phyloP scores from a whole-genome alignment of 2,888 invertebrate species.

The Thereva unica region DNA sequence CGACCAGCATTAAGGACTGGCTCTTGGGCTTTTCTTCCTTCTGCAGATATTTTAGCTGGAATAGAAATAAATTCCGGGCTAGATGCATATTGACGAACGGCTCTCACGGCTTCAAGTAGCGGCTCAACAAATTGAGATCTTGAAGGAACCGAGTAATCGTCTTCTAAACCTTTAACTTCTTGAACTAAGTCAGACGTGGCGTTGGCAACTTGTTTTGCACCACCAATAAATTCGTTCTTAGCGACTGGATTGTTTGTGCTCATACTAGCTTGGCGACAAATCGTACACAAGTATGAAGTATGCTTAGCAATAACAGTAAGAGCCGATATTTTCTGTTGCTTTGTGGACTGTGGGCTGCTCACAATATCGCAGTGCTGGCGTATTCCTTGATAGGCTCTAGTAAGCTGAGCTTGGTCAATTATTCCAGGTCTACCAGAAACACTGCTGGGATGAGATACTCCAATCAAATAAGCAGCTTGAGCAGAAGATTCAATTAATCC shows the following conservation, averaged over 20 bases:
- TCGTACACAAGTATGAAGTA: constrained; percentile 93
- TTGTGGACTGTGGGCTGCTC: constrained; percentile 70
- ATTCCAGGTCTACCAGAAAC: constrained; percentile 86
- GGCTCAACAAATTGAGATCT: constrained; percentile 80
- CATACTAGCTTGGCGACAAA: constrained; percentile 90
- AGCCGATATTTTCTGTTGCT: constrained; percentile 85
- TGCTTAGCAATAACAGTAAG: constrained; percentile 95
- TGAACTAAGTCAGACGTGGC: constrained; percentile 93
- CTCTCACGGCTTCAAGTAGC: constrained; percentile 86
- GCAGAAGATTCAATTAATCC: constrained; percentile 91
- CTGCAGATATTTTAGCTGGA: constrained; percentile 86
- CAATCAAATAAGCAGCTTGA: constrained; percentile 93
- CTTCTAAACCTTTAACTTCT: constrained; percentile 89
- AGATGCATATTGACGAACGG: constrained; percentile 89
- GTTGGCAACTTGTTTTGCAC: constrained; percentile 96
- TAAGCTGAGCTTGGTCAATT: constrained; percentile 85
- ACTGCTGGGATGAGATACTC: constrained; percentile 88
- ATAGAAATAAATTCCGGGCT: constrained; percentile 92
- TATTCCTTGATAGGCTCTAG: constrained; percentile 87
- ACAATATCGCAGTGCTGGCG: constrained; percentile 84
- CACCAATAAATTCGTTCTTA: constrained; percentile 95
- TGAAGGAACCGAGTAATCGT: constrained; percentile 79
- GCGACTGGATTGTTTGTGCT: constrained; percentile 88
- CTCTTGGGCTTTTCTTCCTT: constrained; percentile 82
- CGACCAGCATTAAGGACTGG: constrained; percentile 84